A percentile compares a stretch with the other conserved stretches of the same genome.
Conservation (phyloP, 2,113 vertebrate species). For the Tylochromis polylepis region DNA sequence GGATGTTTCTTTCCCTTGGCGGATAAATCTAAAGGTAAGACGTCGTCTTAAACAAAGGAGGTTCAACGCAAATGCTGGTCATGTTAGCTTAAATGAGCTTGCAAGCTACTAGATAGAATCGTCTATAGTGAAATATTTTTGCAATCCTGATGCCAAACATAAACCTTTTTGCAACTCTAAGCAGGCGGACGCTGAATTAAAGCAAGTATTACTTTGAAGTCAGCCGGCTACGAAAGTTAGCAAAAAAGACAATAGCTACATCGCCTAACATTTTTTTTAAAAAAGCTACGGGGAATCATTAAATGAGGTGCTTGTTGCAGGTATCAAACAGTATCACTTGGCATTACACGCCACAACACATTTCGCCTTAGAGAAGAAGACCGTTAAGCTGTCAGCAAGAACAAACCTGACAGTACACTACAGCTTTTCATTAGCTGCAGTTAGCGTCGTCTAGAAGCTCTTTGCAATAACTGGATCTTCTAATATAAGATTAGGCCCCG, state of each 20-base stretch:
- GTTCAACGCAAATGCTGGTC: background rate
- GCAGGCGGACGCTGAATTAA: background rate
- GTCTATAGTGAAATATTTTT: background rate
- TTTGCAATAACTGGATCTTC: background rate
- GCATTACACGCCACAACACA: too few relatives aligned
- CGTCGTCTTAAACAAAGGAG: background rate
- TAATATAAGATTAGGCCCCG: background rate
- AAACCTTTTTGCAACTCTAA: background rate
- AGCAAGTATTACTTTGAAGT: background rate
- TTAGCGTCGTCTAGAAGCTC: background rate
- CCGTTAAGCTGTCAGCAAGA: background rate
- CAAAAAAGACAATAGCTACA: background rate
- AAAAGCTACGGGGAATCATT: background rate
- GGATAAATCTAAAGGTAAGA: constrained; percentile 56
- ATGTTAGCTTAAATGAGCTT: background rate
- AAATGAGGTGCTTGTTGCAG: background rate
- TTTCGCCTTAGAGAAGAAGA: background rate
- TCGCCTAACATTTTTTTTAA: background rate
- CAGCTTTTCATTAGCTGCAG: background rate
- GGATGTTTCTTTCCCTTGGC: background rate
- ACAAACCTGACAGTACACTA: background rate
- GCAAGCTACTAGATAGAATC: background rate
- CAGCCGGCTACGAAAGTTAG: background rate
- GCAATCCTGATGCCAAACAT: background rate
- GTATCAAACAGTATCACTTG: background rate